phyloP scores from a whole-genome alignment of 2,888 invertebrate genomes.

The Corythucha ciliata region DNA sequence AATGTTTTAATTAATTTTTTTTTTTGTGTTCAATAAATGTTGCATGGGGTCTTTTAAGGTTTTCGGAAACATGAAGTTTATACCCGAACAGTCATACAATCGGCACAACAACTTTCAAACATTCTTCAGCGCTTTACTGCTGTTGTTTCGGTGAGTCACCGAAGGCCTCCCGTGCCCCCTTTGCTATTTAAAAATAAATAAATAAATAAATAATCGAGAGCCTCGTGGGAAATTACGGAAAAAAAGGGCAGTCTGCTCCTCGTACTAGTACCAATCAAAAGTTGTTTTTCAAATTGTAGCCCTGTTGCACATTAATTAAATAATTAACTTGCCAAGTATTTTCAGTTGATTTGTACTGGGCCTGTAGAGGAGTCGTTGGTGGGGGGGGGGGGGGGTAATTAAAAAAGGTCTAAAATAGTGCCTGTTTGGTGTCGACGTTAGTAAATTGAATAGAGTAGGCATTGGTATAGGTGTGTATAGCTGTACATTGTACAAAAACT shows the following conservation, averaged over 20 bases:
- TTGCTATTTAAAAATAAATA: too few relatives aligned
- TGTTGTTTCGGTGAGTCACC: slow-evolving; percentile 77
- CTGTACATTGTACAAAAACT: slow-evolving; percentile 21
- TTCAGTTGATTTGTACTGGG: slow-evolving; percentile 19
- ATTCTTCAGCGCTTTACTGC: slow-evolving; percentile 82
- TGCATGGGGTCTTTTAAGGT: slow-evolving; percentile 52
- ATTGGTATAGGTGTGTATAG: slow-evolving; percentile 28
- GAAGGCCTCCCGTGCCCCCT: too few relatives aligned
- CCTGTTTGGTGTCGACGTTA: slow-evolving; percentile 29
- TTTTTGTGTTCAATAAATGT: slow-evolving; percentile 3
- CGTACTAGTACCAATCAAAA: too few relatives aligned
- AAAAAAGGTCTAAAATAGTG: slow-evolving; percentile 18
- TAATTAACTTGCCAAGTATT: background rate
- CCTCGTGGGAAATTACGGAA: too few relatives aligned
- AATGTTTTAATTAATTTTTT: background rate
- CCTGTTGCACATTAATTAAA: background rate
- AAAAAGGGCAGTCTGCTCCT: too few relatives aligned
- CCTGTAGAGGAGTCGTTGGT: background rate
- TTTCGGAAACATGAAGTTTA: slow-evolving; percentile 85
- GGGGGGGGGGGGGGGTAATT: slow-evolving; percentile 4
- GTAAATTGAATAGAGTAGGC: slow-evolving; percentile 28
- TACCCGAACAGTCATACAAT: slow-evolving; percentile 76
- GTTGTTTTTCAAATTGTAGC: background rate
- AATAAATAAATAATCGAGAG: too few relatives aligned
- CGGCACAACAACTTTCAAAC: slow-evolving; percentile 93